Base-by-base conservation (phyloP, 2,113 vertebrate genomes). In the Oncorhynchus tshawytscha region DNA sequence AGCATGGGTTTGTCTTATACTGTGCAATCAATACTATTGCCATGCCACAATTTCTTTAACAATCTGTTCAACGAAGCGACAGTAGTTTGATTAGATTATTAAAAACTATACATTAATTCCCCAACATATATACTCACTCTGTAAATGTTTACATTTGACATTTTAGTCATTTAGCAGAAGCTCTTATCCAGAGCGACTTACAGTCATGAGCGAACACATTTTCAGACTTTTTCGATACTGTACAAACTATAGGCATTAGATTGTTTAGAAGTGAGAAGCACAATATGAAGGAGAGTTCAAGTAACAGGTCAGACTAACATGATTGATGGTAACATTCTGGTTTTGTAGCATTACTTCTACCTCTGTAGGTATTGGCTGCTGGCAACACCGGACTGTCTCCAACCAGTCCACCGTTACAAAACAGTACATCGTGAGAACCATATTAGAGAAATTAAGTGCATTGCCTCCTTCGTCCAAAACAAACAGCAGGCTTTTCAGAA, bases 401-500 rank as follows among this genome's bases (percentile, higher is more conserved):
- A 86, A 79, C 67, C 74, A 77, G 69, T 75, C 79, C 72, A 1
- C 72, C 72, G 70, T 76, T 77, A 67, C 67, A 29, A 70, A 78
- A 77, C 60, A 59, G 68, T 18, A 82, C 75, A 87, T 83, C 78
- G 84, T 92, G 91, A 88, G 91, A 93, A 90, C 84, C 71, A 5
- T 45, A 45, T 82, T 62, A 77, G 78, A 67, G 77, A 78, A n/a
- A 66, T 73, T 81, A 81, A 66, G 75, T 81, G 82, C 81, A 76
- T 85, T 75, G 80, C 83, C 84, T 85, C 78, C 78, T 62, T 82
- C 78, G 78, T 90, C 85, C 89, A 90, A 91, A 91, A 92, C 87
- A 91, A 92, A 92, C 89, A 92, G 81, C 75, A 15, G 83, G 75
- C 74, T 71, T 92, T 91, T 93, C 89, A 90, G 85, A 86, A 87